Evolutionary conservation across 2,888 invertebrate species (phyloP), one percentile per base, ranked within the genome.

Genomic region (Formica aserva): DNA sequence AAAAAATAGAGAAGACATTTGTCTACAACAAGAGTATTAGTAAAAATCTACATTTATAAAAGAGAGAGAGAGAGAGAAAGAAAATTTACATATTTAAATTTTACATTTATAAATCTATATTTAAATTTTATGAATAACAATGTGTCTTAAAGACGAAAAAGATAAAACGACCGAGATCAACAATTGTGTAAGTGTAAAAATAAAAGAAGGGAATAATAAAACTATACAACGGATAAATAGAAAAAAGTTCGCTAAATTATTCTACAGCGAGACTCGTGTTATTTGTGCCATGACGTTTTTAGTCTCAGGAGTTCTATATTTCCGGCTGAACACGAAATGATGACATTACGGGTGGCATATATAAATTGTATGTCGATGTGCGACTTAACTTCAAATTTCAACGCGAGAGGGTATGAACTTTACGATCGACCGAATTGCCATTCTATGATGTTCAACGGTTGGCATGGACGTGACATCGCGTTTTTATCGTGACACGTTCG

Each of bases 381-480:
- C 41, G 1, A 41, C 62, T 62, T 60, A 41, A 69, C 48, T 26
- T 74, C 1, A 76, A 76, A 66, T 66, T 76, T 66, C 35, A 41
- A 66, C 29, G n/a, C 13, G 38, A 48, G 18, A 22, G 32, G 32
- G 22, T 66, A 35, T 76, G 35, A 76, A 76, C 32, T 66, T 76
- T 76, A 76, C 35, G 76, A 45, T 15, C 45, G 32, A 22, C 45
- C 76, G 35, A 66, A 65, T 76, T 18, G 66, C 22, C 29, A n/a
- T 22, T n/a, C 75, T 8, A 26, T 35, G 32, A n/a, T 8, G 13
- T 15, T 29, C 35, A 45, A 22, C 5, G 48, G 15, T 48, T 41
- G 66, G 9, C 15, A 29, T 22, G 3, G 29, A 76, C 35, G 76
- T 66, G 76, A 63, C 66, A 13, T 63, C 22, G 9, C n/a, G 41